Evolutionary conservation across 2,797 vertebrate species (phyloP), one percentile per base, ranked within the genome.

Genomic region (Tympanoctomys barrerae): DNA sequence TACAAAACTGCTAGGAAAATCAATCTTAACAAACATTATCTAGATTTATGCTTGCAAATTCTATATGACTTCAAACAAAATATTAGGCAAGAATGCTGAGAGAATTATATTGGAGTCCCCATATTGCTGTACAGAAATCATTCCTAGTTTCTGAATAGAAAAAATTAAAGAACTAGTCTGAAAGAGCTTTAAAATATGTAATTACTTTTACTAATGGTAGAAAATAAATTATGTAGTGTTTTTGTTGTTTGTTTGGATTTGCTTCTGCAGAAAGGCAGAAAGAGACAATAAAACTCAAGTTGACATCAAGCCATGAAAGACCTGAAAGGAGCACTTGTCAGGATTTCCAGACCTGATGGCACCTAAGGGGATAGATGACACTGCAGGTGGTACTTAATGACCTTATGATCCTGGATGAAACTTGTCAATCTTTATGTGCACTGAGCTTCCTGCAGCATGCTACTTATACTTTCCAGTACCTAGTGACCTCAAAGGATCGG

Each of bases 1-100:
- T 91, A 39, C 2, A 86, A 18, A 64, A 71, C 24, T 49, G 10
- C 57, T 92, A 83, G 14, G 87, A 89, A 73, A 94, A 39, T 85
- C 31, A 85, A 3, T 81, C 49, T 91, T 85, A 10, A 70, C 57
- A 79, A 90, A 93, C 54, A 78, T 93, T 82, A 90, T 94, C 82
- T 19, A 87, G 89, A 49, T 82, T 90, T 88, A 68, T 26, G 73
- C 62, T 84, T 92, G 39, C 3, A 83, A 70, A 86, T 95, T 91
- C 75, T 57, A n/a, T 64, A 33, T 87, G 49, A 61, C 28, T 96
- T 88, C 46, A 89, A 33, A n/a, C 19, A 87, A 57, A 89, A 46
- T 84, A 81, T 68, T 52, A 75, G 19, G 59, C 33, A 77, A 64
- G 21, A 89, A 52, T 57, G 70, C 42, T 93, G 54, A 59, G 36